Base-by-base conservation (phyloP, 2,888 invertebrate species). In the Epirrhoe tristata region DNA sequence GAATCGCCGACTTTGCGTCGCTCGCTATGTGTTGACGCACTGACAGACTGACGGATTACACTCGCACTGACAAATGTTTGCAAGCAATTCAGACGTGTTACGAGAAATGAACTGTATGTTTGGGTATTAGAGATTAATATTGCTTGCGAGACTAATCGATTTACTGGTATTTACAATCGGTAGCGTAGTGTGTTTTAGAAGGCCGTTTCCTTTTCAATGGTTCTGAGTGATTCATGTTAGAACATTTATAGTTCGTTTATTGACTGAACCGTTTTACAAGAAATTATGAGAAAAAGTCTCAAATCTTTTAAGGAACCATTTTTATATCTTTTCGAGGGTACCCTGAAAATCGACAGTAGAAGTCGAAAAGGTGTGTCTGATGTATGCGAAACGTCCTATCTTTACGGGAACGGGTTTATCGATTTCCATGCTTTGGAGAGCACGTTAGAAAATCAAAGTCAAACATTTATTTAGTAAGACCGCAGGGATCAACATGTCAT, bases 11-110 rank as follows among this genome's bases (percentile, higher is more conserved):
- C 83, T 67, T 67, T 84, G 75, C 83, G 83, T 80, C 78, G 74
- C 79, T 77, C 84, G 79, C 80, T 77, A 82, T 83, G 84, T 84
- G 86, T 85, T 82, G 84, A 88, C 86, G 84, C 80, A 85, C 82
- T 82, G 86, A 87, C 87, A 87, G 89, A 85, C 86, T 86, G 85
- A 86, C 86, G 81, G 87, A 89, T 89, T 87, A 88, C 86, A 79
- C 81, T 81, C 81, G 67, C 79, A 79, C 81, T 83, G 85, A 87
- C 85, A 86, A 89, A 89, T 86, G 87, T 81, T 86, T 79, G 78
- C 69, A 77, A 71, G 71, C 73, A 74, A 72, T 76, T 75, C 76
- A 71, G 71, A 61, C 24, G 53, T 67, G 60, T 58, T 54, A 66
- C 74, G 74, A 70, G 68, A 80, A 81, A 74, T 78, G 71, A 74